These are phyloP conservation scores for Merluccius polli DNA, from an alignment of 2,797 vertebrate genomes.

Conservation along the genomic window DNA sequence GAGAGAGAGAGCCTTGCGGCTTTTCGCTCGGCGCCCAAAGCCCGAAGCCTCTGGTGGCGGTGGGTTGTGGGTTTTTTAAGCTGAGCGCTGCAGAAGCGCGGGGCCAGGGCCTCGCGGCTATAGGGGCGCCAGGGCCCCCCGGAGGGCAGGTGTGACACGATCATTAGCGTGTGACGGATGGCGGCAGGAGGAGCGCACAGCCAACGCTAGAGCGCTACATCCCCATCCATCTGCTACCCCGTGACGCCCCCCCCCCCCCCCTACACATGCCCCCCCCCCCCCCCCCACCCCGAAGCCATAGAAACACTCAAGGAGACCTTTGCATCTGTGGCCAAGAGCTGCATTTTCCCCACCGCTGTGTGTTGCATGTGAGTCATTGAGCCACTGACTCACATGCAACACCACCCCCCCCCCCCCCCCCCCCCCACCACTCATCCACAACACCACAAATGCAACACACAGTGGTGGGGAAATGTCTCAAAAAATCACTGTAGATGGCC, in stretches of 20 bases:
- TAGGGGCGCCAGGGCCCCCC: constrained; percentile 47
- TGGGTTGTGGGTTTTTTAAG: constrained; percentile 49
- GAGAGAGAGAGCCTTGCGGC: constrained; percentile 40
- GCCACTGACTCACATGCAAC: too few species aligned
- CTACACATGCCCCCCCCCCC: not conserved
- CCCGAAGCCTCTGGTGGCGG: constrained; percentile 1
- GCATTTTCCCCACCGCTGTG: constrained; percentile 53
- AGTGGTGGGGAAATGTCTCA: constrained; percentile 38
- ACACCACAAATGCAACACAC: constrained; percentile 39
- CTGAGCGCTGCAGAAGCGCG: constrained; percentile 67
- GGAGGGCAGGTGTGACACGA: constrained; percentile 73
- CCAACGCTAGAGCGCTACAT: constrained; percentile 56
- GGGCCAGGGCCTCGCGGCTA: not conserved
- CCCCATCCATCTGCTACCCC: constrained; percentile 70
- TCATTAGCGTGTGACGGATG: constrained; percentile 74
- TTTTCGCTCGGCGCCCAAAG: too few species aligned
- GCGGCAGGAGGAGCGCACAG: constrained; percentile 60
- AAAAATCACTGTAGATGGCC: constrained; percentile 51
- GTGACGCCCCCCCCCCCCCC: not conserved
- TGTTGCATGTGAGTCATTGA: too few species aligned
- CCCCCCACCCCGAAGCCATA: constrained; percentile 50
- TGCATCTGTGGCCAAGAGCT: constrained; percentile 60
- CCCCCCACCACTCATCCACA: too few species aligned
- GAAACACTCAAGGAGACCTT: constrained; percentile 65
- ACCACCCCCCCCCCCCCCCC: too few species aligned